A percentile compares a stretch with the other conserved stretches of the same genome.
Conservation (phyloP, 2,797 vertebrate genomes). For the Anguilla pacifica region DNA sequence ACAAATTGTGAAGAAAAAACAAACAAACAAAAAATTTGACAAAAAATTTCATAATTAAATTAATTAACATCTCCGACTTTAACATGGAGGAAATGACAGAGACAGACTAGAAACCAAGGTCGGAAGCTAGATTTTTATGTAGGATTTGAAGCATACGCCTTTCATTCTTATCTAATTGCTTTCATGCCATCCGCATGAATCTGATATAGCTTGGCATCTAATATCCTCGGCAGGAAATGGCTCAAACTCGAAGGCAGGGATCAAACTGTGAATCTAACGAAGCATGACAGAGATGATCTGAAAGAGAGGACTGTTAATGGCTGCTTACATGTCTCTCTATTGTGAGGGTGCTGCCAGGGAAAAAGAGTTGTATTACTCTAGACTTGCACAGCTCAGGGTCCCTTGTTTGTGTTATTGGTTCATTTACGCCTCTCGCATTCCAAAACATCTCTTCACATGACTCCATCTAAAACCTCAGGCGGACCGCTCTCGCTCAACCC, state of each 20-base stretch:
- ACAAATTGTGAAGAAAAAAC: background rate
- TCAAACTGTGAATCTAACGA: conserved; percentile 14
- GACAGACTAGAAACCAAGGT: background rate
- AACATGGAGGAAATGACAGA: background rate
- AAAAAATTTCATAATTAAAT: background rate
- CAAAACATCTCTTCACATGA: conserved; percentile 5
- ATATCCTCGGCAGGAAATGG: conserved; percentile 19
- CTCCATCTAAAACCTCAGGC: conserved; percentile 8
- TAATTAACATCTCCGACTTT: background rate
- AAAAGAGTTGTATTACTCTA: background rate
- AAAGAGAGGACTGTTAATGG: conserved; percentile 20
- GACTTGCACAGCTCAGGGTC: conserved; percentile 19
- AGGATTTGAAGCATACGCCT: background rate
- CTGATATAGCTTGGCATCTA: background rate
- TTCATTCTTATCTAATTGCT: background rate
- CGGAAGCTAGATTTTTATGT: background rate
- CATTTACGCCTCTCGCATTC: conserved; percentile 11
- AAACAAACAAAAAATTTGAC: background rate
- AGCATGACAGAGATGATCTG: conserved; percentile 15
- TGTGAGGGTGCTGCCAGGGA: conserved; percentile 7
- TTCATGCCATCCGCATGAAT: conserved; percentile 3
- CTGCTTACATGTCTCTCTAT: conserved; percentile 15
- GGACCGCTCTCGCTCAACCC: background rate
- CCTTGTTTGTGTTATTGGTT: conserved; percentile 13
- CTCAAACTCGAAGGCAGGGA: background rate